Evolutionary conservation across 2,888 invertebrate genomes (phyloP).

Genomic region (Apantesis nais): DNA sequence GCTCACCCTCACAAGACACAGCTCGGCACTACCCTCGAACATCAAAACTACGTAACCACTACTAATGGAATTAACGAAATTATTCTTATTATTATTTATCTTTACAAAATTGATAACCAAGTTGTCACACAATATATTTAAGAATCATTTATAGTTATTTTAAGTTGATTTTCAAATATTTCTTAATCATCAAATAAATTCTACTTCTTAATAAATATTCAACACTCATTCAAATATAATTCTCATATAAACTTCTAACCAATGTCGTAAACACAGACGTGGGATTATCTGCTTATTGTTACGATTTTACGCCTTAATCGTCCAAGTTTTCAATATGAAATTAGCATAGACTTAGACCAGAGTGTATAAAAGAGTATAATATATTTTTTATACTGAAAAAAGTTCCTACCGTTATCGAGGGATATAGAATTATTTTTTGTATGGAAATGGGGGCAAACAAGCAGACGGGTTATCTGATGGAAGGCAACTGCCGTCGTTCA

Average conservation of each 20-base stretch:
- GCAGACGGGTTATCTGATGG: too few relatives aligned
- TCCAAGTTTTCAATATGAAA: not conserved
- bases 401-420: too few relatives aligned
- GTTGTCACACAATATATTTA: not conserved
- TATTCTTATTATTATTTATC: not conserved
- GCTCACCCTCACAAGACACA: constrained; percentile 51
- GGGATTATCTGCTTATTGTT: too few relatives aligned
- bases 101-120: not conserved
- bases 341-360: too few relatives aligned
- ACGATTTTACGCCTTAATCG: not conserved
- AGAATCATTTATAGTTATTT: not conserved
- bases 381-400: too few relatives aligned
- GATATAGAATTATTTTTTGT: too few relatives aligned
- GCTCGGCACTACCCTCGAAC: constrained; percentile 52
- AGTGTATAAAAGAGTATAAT: too few relatives aligned
- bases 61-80: constrained; percentile 33
- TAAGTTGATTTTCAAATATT: not conserved
- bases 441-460: too few relatives aligned
- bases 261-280: not conserved
- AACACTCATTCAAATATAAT: not conserved
- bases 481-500: too few relatives aligned
- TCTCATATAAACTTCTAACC: not conserved
- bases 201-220: not conserved
- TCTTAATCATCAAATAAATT: not conserved
- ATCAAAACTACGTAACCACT: constrained; percentile 46